Evolutionary conservation across 2,888 invertebrate species (phyloP).

Genomic region (Tetheella fluctuosa): DNA sequence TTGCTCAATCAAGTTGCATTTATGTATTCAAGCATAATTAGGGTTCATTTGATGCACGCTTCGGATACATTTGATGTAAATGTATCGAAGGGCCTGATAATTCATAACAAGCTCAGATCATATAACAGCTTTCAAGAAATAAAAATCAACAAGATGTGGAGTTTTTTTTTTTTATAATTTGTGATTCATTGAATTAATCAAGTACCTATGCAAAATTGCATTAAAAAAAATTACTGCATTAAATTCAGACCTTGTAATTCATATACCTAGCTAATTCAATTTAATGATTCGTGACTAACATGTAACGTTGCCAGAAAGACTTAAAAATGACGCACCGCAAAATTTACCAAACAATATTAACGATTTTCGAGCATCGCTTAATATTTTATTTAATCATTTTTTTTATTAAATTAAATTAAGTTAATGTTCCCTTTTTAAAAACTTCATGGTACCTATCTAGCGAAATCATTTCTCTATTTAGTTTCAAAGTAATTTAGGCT

Average conservation of each 20-base stretch:
- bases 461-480: not conserved
- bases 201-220: not conserved
- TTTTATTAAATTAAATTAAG: too few species aligned
- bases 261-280: not conserved
- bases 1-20: constrained; percentile 26
- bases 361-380: not conserved
- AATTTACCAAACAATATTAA: too few species aligned
- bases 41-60: constrained; percentile 41
- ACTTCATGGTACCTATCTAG: too few species aligned
- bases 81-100: constrained; percentile 46
- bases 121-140: constrained; percentile 42
- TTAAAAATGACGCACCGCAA: constrained; percentile 15
- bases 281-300: constrained; percentile 4
- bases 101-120: constrained; percentile 45
- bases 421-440: too few species aligned
- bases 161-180: not conserved
- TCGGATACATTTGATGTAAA: constrained; percentile 67
- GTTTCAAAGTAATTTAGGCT: not conserved
- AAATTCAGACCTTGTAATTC: not conserved
- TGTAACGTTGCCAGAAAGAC: constrained; percentile 9
- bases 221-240: too few species aligned
- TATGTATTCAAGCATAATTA: constrained; percentile 36
- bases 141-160: constrained; percentile 29
- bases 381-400: too few species aligned
- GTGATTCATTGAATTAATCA: not conserved